phyloP scores from a whole-genome alignment of 2,113 vertebrate genomes.

The Pan troglodytes region DNA sequence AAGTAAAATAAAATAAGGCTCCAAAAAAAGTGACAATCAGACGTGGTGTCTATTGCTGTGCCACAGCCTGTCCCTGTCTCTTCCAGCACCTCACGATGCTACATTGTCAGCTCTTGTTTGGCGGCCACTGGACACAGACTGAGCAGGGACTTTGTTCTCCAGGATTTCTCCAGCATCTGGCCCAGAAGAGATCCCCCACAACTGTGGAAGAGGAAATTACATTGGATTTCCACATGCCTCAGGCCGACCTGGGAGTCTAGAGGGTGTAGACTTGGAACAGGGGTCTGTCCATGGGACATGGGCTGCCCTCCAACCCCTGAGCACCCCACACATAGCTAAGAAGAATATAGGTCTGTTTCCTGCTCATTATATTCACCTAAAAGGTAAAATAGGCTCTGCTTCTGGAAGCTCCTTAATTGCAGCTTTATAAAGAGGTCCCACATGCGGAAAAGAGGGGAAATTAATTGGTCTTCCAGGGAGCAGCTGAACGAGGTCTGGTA shows the following conservation, averaged over 20 bases:
- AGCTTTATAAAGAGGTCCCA: slow-evolving; percentile 65
- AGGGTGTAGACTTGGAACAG: background rate
- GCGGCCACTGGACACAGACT: background rate
- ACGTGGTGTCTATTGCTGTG: background rate
- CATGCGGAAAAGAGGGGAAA: slow-evolving; percentile 47
- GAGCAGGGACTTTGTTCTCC: background rate
- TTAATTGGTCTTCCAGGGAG: slow-evolving; percentile 76
- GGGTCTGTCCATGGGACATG: background rate
- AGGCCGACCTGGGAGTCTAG: background rate
- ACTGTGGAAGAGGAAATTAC: background rate
- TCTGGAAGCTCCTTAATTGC: slow-evolving; percentile 59
- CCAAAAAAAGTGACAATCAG: background rate
- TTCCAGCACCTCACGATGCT: background rate
- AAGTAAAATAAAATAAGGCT: background rate
- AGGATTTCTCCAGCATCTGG: background rate
- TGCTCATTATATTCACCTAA: slow-evolving; percentile 34
- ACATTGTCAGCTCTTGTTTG: background rate
- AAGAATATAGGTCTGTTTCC: background rate
- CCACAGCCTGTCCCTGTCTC: background rate
- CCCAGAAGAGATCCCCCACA: background rate
- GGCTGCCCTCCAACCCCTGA: background rate
- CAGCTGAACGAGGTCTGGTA: slow-evolving; percentile 64
- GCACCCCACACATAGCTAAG: background rate
- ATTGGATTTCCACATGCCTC: background rate
- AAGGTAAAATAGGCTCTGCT: slow-evolving; percentile 34